Conservation (phyloP, 1,140 invertebrate genomes). For the Drosophila santomea region DNA sequence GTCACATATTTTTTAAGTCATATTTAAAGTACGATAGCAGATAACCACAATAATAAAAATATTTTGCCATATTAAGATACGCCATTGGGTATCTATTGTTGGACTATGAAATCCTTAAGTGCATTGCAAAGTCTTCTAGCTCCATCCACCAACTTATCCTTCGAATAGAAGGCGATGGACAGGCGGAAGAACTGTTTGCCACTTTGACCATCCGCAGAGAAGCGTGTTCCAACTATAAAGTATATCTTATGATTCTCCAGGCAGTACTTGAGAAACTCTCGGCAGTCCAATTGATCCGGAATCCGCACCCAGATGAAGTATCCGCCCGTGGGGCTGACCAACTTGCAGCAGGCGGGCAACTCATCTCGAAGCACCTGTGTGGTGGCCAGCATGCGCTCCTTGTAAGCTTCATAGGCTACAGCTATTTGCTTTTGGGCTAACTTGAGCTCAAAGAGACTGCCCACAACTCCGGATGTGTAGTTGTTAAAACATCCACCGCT, state of each 20-base stretch:
- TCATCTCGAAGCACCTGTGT: constrained; percentile 83
- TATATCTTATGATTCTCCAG: constrained; percentile 76
- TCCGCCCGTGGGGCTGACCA: constrained; percentile 85
- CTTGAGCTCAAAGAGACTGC: constrained; percentile 85
- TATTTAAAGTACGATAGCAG: constrained; percentile 53
- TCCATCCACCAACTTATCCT: constrained; percentile 64
- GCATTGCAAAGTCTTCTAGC: constrained; percentile 53
- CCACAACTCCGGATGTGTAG: constrained; percentile 83
- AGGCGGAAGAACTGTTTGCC: constrained; percentile 85
- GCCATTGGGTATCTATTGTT: not conserved
- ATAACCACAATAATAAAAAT: constrained; percentile 37
- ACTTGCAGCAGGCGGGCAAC: constrained; percentile 85
- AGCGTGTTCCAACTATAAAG: constrained; percentile 85
- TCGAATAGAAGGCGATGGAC: constrained; percentile 85
- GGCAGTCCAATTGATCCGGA: constrained; percentile 72
- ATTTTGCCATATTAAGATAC: constrained; percentile 61
- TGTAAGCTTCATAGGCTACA: constrained; percentile 84
- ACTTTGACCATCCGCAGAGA: constrained; percentile 79
- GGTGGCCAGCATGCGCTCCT: constrained; percentile 85
- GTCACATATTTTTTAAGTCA: constrained; percentile 69
- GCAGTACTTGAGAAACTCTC: constrained; percentile 57
- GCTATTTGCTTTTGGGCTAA: constrained; percentile 86
- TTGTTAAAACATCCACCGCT: constrained; percentile 88
- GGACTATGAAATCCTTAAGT: constrained; percentile 44
- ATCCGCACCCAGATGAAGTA: constrained; percentile 87